Base-by-base conservation (phyloP, 1,140 invertebrate species). In the Aradophagus sp. region DNA sequence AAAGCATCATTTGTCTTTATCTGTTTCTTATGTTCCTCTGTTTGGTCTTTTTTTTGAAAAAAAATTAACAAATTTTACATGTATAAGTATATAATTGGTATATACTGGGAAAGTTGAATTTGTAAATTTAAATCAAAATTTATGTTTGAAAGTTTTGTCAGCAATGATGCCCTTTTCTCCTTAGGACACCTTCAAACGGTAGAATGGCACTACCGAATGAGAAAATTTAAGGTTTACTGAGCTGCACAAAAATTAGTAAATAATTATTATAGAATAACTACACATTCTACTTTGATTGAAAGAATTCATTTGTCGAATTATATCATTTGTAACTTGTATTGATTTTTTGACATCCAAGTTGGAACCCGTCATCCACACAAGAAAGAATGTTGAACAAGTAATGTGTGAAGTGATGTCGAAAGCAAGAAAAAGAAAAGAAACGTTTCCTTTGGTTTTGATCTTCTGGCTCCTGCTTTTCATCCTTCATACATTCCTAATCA, bases 121-220 rank as follows among this genome's bases (percentile, higher is more conserved):
- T n/a, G n/a, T n/a, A n/a, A n/a, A n/a, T n/a, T n/a, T n/a, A n/a
- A n/a, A n/a, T n/a, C n/a, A n/a, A n/a, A n/a, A n/a, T n/a, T n/a
- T n/a, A n/a, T n/a, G n/a, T n/a, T n/a, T n/a, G n/a, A n/a, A n/a
- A n/a, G n/a, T n/a, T n/a, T n/a, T n/a, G n/a, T 38, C 17, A 35
- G 70, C 58, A 26, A 70, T 75, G 74, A 75, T 72, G 65, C 42
- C 17, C 12, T 16, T 34, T 63, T 53, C 69, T n/a, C 58, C 82
- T 82, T 82, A 84, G 81, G 79, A 84, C 80, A 83, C 80, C 80
- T 84, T 84, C 76, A 39, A 81, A 85, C 65, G 76, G 65, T 76
- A 75, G 75, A 77, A 77, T 78, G 71, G 58, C 67, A 75, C 66
- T 75, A 76, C 76, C 76, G 63, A 31, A 79, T 85, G 83, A 83